Evolutionary conservation across 2,797 vertebrate species (phyloP).

Genomic region (Clarias platycephalus): DNA sequence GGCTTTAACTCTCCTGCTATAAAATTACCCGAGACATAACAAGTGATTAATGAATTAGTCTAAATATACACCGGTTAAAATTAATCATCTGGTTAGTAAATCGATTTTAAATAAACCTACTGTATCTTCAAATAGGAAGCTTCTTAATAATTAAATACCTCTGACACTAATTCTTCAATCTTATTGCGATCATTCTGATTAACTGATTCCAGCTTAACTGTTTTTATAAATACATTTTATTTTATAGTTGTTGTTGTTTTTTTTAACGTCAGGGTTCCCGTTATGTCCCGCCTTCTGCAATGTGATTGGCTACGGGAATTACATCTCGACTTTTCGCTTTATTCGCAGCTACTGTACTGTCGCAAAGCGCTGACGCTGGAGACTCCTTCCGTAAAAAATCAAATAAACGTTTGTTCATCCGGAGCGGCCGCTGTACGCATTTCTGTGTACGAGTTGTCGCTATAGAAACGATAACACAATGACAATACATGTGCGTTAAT

Average conservation of each 20-base stretch:
- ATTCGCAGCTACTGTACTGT: background rate
- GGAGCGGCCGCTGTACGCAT: background rate
- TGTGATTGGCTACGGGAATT: too few relatives aligned
- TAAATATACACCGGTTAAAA: background rate
- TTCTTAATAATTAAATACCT: too few relatives aligned
- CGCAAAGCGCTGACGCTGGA: background rate
- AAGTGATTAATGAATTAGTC: background rate
- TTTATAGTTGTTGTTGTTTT: too few relatives aligned
- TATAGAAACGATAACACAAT: background rate
- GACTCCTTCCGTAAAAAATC: background rate
- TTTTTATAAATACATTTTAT: too few relatives aligned
- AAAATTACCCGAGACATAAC: background rate
- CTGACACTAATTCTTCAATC: too few relatives aligned
- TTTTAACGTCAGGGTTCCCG: too few relatives aligned
- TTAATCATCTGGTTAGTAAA: background rate
- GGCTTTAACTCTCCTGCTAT: slow-evolving; percentile 56
- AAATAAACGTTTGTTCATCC: background rate
- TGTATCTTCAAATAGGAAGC: too few relatives aligned
- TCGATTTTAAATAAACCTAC: too few relatives aligned
- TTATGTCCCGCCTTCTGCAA: too few relatives aligned
- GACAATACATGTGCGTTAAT: background rate
- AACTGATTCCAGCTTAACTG: too few relatives aligned
- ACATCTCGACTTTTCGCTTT: too few relatives aligned
- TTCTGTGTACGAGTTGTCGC: background rate
- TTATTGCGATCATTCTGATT: too few relatives aligned